Base-by-base conservation (phyloP, 2,113 vertebrate species). In the Todiramphus chloris region DNA sequence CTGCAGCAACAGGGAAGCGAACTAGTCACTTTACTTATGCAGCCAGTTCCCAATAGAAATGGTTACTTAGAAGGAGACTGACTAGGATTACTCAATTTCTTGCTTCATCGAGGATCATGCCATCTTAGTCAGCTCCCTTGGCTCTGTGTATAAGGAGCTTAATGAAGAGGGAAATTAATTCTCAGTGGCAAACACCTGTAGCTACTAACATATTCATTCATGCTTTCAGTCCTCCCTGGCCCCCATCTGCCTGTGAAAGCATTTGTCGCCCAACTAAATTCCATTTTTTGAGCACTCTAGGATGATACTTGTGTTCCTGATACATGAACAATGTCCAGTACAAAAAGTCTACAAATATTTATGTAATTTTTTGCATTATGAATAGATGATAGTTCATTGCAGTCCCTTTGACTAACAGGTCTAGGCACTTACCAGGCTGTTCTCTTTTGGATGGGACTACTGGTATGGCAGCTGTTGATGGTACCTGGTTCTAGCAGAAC, bases 151-250 rank as follows among this genome's bases (percentile, higher is more conserved):
- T 82, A 89, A 94, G 50, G 50, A 96, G 80, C 58, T 97, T 93
- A 96, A 96, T 93, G 90, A 96, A 89, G 60, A 87, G 46, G 53
- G 88, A 97, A 97, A 94, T 96, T 79, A 94, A 87, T 92, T 97
- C 73, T 94, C 86, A 85, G 69, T 62, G 67, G 80, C 77, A 94
- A 84, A 62, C 58, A 92, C 81, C 80, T 96, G 80, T 97, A 87
- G 81, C 86, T 93, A 25, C 80, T 96, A 86, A 83, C 37, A 66
- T 69, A 75, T 7, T 94, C 25, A 64, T 39, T 94, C 83, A 91
- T 56, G 62, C 70, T 86, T 17, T 83, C 33, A 58, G 85, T 84
- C 46, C 33, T 88, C 33, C 55, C 43, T 53, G 55, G 50, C 39
- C 37, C 50, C 16, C 2, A 4, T 87, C 31, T 56, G 66, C 55